phyloP scores from a whole-genome alignment of 2,797 vertebrate genomes.

The Periparus ater region DNA sequence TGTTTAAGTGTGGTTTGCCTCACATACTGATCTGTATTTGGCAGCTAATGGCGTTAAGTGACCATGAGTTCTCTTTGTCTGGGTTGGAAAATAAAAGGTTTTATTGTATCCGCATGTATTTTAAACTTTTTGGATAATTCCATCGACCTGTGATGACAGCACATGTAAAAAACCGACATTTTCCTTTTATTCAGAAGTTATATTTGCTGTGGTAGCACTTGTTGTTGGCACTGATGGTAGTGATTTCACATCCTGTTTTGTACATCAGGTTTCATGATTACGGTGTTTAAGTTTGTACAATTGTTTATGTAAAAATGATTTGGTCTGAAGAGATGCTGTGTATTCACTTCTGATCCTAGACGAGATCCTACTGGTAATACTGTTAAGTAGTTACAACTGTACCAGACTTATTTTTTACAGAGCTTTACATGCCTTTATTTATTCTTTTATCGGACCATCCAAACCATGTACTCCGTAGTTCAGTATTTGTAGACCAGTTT shows the following conservation, averaged over 20 bases:
- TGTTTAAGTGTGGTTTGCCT: slow-evolving; percentile 30
- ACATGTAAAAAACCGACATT: background rate
- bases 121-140: slow-evolving; percentile 42
- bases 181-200: background rate
- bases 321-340: background rate
- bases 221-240: background rate
- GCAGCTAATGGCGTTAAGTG: slow-evolving; percentile 56
- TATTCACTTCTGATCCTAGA: slow-evolving; percentile 4
- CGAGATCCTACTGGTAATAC: background rate
- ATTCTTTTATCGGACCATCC: slow-evolving; percentile 55
- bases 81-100: slow-evolving; percentile 40
- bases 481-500: slow-evolving; percentile 61
- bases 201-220: background rate
- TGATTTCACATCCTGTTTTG: background rate
- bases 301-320: background rate
- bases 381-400: background rate
- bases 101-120: slow-evolving; percentile 61
- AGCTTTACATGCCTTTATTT: slow-evolving; percentile 59
- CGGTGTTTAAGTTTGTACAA: slow-evolving; percentile 11
- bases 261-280: slow-evolving; percentile 12
- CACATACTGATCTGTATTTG: slow-evolving; percentile 26
- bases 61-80: slow-evolving; percentile 24
- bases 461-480: slow-evolving; percentile 36
- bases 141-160: background rate
- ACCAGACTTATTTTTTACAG: slow-evolving; percentile 42